Evolutionary conservation across 2,113 vertebrate species (phyloP), one percentile per base, ranked within the genome.

Genomic region (Ancistrus triradiatus): DNA sequence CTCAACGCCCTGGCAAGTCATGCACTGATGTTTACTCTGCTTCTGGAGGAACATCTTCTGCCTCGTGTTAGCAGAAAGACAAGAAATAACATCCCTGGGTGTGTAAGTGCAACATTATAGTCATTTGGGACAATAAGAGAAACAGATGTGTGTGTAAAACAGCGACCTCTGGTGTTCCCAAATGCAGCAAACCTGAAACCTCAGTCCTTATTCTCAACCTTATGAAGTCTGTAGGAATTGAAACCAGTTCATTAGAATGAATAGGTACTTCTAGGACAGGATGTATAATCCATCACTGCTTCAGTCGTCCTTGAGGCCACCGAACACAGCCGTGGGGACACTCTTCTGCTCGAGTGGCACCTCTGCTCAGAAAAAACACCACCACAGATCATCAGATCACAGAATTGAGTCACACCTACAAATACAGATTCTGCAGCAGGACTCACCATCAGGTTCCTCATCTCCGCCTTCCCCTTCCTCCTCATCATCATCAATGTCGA

Each of bases 341-440:
- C 82, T 89, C 75, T 94, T 92, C 83, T 95, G 93, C 74, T 95
- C 93, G 59, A 95, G 80, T 15, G 86, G 91, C 28, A 95, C 93
- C 80, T 95, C 93, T 95, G 84, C 53, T 10, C 35, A 66, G 59
- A 44, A 2, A n/a, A 33, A 59, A 24, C 68, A 2, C 28, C 35
- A 38, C 7, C 7, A 11, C 58, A 27, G 6, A 59, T 2, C 11
- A 13, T 71, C 22, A 74, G 27, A 22, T 28, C 4, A 40, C 40
- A 14, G 2, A 59, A 35, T 11, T 15, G 27, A 1, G 62, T 18
- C 1, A 9, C 2, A 5, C 5, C 21, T 7, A 19, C 57, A 42
- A 2, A 28, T 15, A 2, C 18, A 11, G 28, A 21, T 10, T 21
- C 33, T 14, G 11, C 11, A 3, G 10, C 13, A 35, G 11, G 50